phyloP scores from a whole-genome alignment of 2,888 invertebrate species.

The Thelaira solivaga region DNA sequence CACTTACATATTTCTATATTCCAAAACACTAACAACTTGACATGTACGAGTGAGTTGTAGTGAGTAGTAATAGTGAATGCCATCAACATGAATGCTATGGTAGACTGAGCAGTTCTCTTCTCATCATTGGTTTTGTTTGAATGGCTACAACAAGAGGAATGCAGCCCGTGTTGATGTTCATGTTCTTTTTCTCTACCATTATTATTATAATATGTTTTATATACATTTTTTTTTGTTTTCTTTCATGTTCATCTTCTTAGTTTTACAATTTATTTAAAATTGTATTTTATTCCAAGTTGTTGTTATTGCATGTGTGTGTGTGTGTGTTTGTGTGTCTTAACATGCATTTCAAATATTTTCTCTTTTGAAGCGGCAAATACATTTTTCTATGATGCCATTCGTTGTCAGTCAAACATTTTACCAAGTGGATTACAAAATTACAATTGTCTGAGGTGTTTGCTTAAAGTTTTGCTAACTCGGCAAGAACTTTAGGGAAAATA shows the following conservation, averaged over 20 bases:
- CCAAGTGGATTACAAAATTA: slow-evolving; percentile 1
- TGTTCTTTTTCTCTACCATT: slow-evolving; percentile 15
- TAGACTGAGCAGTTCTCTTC: slow-evolving; percentile 19
- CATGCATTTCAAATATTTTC: slow-evolving; percentile 27
- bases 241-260: slow-evolving; percentile 16
- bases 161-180: slow-evolving; percentile 36
- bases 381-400: background rate
- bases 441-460: background rate
- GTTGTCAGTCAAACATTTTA: slow-evolving; percentile 46
- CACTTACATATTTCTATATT: slow-evolving; percentile 34
- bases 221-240: background rate
- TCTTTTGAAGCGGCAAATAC: slow-evolving; percentile 2
- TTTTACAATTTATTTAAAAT: slow-evolving; percentile 47
- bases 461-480: background rate
- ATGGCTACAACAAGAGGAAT: slow-evolving; percentile 3
- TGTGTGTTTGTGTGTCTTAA: background rate
- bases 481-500: background rate
- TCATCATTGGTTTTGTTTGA: slow-evolving; percentile 21
- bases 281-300: slow-evolving; percentile 34
- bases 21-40: slow-evolving; percentile 4
- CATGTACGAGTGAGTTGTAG: no score
- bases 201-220: slow-evolving; percentile 24
- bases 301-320: background rate
- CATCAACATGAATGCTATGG: slow-evolving; percentile 19
- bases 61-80: background rate